phyloP scores from a whole-genome alignment of 2,888 invertebrate species.

The Nephrotoma guestfalica region DNA sequence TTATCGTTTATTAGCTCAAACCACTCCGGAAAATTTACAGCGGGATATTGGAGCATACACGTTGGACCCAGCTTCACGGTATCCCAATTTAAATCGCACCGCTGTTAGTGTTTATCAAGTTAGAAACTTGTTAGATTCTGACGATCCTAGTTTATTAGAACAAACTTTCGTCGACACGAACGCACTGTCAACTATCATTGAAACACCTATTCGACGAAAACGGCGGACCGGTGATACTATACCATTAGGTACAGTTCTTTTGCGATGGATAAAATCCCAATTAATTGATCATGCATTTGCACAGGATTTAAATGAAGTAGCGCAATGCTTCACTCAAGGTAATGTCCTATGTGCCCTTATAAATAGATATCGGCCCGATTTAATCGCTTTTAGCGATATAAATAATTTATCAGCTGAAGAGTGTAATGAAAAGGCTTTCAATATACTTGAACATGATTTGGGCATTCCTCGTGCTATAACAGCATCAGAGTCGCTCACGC shows the following conservation, averaged over 20 bases:
- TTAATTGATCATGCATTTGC: constrained; percentile 25
- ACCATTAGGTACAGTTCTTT: constrained; percentile 26
- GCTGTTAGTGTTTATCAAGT: constrained; percentile 67
- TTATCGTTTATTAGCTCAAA: constrained; percentile 69
- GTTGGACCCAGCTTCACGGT: constrained; percentile 72
- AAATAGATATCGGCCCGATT: constrained; percentile 68
- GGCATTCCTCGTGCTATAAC: constrained; percentile 59
- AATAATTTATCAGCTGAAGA: constrained; percentile 46
- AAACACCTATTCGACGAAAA: constrained; percentile 35
- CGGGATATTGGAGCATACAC: constrained; percentile 80
- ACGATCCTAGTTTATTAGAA: constrained; percentile 45
- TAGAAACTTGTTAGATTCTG: constrained; percentile 53
- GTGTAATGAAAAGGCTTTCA: constrained; percentile 73
- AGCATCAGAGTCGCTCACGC: constrained; percentile 46
- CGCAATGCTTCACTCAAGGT: constrained; percentile 30
- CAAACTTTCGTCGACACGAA: constrained; percentile 34
- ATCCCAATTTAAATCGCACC: constrained; percentile 65
- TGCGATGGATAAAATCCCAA: constrained; percentile 31
- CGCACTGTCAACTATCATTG: constrained; percentile 41
- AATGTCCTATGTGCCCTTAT: constrained; percentile 30
- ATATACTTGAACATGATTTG: constrained; percentile 70
- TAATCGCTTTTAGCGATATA: constrained; percentile 58
- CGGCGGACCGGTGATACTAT: constrained; percentile 24
- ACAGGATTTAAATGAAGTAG: constrained; percentile 26
- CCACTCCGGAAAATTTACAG: constrained; percentile 90